Evolutionary conservation across 2,888 invertebrate genomes (phyloP).

Genomic region (Cerastis rubricosa): DNA sequence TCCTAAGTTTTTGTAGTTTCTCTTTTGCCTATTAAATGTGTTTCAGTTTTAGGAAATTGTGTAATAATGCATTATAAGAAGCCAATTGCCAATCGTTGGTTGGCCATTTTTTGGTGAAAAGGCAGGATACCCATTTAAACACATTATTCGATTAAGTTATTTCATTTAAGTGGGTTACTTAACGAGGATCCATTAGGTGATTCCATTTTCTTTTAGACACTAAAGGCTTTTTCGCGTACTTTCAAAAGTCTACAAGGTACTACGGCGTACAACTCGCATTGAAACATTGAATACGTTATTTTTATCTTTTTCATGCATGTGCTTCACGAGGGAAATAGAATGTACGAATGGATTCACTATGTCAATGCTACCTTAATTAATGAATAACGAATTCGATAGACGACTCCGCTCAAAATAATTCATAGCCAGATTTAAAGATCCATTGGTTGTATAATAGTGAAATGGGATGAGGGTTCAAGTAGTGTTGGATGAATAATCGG

Average conservation of each 20-base stretch:
- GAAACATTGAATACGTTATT: background rate
- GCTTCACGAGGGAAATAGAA: background rate
- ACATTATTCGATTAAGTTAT: slow-evolving; percentile 21
- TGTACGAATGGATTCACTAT: background rate
- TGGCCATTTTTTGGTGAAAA: no score
- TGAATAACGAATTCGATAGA: slow-evolving; percentile 1
- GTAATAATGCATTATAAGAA: no score
- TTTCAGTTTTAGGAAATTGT: no score
- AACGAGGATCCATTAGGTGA: slow-evolving; percentile 29
- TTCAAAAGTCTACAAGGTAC: slow-evolving; percentile 36
- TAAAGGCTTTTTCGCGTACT: slow-evolving; percentile 45
- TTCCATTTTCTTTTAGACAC: slow-evolving; percentile 33
- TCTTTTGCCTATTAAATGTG: no score
- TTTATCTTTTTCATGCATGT: background rate
- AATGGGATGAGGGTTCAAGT: background rate
- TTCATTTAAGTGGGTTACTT: slow-evolving; percentile 27
- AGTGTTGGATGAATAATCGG: slow-evolving; percentile 10
- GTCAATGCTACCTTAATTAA: slow-evolving; percentile 24
- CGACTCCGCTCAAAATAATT: background rate
- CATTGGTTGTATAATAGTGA: background rate
- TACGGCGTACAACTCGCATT: slow-evolving; percentile 2
- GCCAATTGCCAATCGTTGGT: no score
- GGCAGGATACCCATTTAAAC: background rate
- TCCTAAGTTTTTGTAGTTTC: no score
- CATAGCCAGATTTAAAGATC: background rate